A percentile compares a stretch with the other conserved stretches of the same genome.
These are phyloP conservation scores for Psittacula derbiana DNA, from an alignment of 2,797 vertebrate species.

Conservation along the genomic window DNA sequence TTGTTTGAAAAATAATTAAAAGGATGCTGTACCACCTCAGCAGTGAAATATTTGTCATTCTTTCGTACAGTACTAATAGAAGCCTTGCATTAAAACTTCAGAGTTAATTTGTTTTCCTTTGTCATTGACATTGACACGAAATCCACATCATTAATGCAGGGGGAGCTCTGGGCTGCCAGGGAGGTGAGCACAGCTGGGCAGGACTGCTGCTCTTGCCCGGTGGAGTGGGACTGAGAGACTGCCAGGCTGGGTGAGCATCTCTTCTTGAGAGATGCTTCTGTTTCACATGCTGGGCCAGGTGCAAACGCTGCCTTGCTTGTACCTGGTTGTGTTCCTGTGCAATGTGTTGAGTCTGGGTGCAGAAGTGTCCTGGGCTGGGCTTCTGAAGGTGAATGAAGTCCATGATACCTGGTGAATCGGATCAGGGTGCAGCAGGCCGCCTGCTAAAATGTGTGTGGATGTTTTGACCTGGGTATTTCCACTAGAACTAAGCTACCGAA, in stretches of 20 bases:
- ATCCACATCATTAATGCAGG: fast-evolving
- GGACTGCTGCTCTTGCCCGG: background rate
- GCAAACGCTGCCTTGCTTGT: background rate
- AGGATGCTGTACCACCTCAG: background rate
- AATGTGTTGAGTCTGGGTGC: background rate
- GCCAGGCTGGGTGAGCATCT: background rate
- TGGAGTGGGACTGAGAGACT: fast-evolving
- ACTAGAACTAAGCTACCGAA: background rate
- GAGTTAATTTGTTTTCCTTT: background rate
- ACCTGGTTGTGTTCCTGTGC: background rate
- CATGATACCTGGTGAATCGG: fast-evolving
- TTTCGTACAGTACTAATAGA: background rate
- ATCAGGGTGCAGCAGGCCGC: background rate
- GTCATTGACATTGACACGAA: background rate
- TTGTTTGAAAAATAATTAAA: conserved; percentile 19
- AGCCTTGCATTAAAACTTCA: background rate
- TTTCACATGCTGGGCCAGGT: fast-evolving
- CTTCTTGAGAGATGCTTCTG: background rate
- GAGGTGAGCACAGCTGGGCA: background rate
- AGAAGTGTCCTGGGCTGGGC: background rate
- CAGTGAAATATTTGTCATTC: background rate
- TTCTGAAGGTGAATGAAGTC: background rate
- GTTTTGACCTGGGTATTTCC: background rate
- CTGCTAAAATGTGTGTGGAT: background rate
- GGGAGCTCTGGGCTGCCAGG: background rate